Percentiles rank a stretch among this genome's conserved stretches.
Evolutionary conservation across 2,113 vertebrate species (phyloP).

Genomic region (Notechis scutatus): DNA sequence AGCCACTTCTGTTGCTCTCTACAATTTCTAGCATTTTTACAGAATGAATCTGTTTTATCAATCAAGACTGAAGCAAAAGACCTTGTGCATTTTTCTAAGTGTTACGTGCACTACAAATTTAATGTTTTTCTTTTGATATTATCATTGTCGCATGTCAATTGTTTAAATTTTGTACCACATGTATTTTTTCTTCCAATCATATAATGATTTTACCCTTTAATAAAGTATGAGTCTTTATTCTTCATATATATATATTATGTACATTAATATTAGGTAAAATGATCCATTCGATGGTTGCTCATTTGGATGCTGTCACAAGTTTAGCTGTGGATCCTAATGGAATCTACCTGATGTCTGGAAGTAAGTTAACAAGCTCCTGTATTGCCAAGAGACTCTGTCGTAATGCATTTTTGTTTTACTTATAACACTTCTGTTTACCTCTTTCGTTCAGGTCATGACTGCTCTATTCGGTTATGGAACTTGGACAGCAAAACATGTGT

Average conservation of each 20-base stretch:
- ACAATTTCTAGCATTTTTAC: not conserved
- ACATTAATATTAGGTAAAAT: slow-evolving; percentile 83
- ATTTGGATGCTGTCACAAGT: slow-evolving; percentile 97
- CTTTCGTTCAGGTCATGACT: slow-evolving; percentile 88
- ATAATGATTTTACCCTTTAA: not conserved
- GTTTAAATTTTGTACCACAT: not conserved
- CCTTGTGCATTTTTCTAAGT: not conserved
- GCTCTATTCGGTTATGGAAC: slow-evolving; percentile 98
- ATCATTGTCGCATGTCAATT: not conserved
- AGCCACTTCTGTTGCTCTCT: not conserved
- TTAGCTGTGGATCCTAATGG: slow-evolving; percentile 98
- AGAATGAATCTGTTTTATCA: not conserved
- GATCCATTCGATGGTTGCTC: slow-evolving; percentile 98
- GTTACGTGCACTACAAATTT: not conserved
- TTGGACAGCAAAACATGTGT: slow-evolving; percentile 98
- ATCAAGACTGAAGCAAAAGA: not conserved
- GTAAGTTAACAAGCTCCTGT: slow-evolving; percentile 73
- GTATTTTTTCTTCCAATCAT: not conserved
- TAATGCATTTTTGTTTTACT: slow-evolving; percentile 9
- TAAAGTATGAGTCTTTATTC: not conserved
- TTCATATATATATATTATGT: slow-evolving; percentile 30
- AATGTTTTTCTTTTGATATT: not conserved
- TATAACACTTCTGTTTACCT: slow-evolving; percentile 32
- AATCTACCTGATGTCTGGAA: slow-evolving; percentile 99
- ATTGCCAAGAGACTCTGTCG: not conserved